Evolutionary conservation across 2,797 vertebrate species (phyloP).

Genomic region (Emys orbicularis): DNA sequence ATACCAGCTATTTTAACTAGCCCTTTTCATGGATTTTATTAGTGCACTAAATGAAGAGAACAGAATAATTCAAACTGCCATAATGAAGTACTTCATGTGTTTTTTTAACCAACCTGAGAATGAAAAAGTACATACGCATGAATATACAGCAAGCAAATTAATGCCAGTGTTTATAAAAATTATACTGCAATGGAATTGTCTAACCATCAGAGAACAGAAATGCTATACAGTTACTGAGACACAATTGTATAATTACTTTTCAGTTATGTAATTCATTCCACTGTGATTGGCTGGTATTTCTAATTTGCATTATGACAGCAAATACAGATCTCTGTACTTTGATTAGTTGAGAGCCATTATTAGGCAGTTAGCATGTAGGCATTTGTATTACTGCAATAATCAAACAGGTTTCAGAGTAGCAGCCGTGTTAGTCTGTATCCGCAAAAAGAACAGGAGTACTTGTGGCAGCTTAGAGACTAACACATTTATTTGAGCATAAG

Average conservation of each 20-base stretch:
- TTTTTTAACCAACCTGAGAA: not conserved
- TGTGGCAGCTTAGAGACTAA: no score
- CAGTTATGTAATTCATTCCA: not conserved
- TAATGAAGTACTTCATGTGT: not conserved
- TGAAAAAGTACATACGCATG: not conserved
- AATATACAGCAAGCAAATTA: constrained; percentile 10
- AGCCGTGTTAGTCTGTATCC: no score
- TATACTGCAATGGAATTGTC: not conserved
- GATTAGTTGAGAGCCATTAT: constrained; percentile 29
- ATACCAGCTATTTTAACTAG: not conserved
- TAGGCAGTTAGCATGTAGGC: constrained; percentile 45
- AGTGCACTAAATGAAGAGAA: not conserved
- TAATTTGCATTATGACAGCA: constrained; percentile 49
- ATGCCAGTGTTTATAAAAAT: constrained; percentile 14
- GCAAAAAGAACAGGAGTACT: no score
- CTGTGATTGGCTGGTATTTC: constrained; percentile 37
- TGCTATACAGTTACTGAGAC: constrained; percentile 26
- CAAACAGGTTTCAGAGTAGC: not conserved
- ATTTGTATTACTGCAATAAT: constrained; percentile 45
- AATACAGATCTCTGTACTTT: constrained; percentile 44
- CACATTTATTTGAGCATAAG: no score
- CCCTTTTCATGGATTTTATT: not conserved
- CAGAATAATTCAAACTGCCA: not conserved
- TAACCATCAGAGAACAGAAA: not conserved
- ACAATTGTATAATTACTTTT: not conserved